Evolutionary conservation across 2,888 invertebrate genomes (phyloP).

Genomic region (Mystacides longicornis): DNA sequence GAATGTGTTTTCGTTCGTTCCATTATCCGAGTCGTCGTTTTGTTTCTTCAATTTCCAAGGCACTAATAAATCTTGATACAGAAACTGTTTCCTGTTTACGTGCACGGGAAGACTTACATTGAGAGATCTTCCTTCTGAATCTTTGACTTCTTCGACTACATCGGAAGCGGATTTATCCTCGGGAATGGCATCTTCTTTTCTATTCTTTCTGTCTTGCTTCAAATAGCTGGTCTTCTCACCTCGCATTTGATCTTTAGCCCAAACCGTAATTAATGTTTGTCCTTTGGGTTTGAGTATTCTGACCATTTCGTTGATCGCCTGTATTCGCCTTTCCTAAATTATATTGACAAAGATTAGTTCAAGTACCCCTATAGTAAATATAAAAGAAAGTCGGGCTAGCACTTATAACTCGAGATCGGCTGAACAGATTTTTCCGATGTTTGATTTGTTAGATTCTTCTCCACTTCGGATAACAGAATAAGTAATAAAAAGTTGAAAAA

Average conservation of each 20-base stretch:
- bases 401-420: no score
- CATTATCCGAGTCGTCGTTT: conserved; percentile 30
- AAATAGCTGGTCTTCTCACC: conserved; percentile 64
- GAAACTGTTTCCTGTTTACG: conserved; percentile 83
- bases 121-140: conserved; percentile 14
- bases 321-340: conserved; percentile 62
- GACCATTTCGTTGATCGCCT: conserved; percentile 69
- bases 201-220: conserved; percentile 51
- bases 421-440: no score
- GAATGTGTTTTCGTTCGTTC: conserved; percentile 46
- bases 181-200: conserved; percentile 31
- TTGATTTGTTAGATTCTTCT: no score
- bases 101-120: conserved; percentile 65
- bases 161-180: conserved; percentile 29
- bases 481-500: no score
- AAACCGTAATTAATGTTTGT: conserved; percentile 82
- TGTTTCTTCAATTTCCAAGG: conserved; percentile 79
- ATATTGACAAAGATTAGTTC: no score
- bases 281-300: conserved; percentile 69
- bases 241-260: conserved; percentile 85
- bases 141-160: conserved; percentile 27
- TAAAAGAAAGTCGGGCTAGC: no score
- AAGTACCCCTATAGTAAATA: no score
- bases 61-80: conserved; percentile 84
- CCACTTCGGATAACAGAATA: no score